A percentile compares a stretch with the other conserved stretches of the same genome.
These are phyloP conservation scores for Monopterus albus DNA, from an alignment of 2,113 vertebrate species.

Conservation along the genomic window DNA sequence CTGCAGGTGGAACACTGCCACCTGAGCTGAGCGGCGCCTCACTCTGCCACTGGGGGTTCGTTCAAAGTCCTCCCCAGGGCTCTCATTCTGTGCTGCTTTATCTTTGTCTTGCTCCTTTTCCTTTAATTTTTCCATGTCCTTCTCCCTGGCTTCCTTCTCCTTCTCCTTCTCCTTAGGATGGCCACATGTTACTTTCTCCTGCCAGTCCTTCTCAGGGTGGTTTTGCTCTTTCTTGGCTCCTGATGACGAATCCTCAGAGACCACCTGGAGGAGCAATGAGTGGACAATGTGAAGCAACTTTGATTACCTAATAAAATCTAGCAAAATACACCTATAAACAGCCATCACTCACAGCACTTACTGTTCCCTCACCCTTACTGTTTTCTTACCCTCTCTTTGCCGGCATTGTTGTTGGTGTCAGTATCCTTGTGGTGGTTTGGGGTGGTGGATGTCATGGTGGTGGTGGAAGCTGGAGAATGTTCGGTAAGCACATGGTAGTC, in stretches of 20 bases:
- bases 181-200: constrained; percentile 34
- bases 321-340: not conserved
- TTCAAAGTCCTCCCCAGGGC: constrained; percentile 87
- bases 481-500: constrained; percentile 94
- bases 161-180: constrained; percentile 59
- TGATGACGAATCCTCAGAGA: constrained; percentile 54
- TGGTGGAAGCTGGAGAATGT: constrained; percentile 72
- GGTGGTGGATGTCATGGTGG: constrained; percentile 27
- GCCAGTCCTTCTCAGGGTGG: constrained; percentile 65
- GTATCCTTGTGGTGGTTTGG: constrained; percentile 58
- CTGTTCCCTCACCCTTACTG: not conserved
- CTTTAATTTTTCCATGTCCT: constrained; percentile 52
- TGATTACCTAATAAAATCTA: not conserved
- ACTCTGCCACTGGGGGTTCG: constrained; percentile 94
- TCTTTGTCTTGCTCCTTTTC: constrained; percentile 73
- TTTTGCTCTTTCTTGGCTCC: constrained; percentile 62
- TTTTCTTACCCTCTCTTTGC: constrained; percentile 70
- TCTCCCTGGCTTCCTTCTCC: constrained; percentile 61
- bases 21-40: constrained; percentile 93
- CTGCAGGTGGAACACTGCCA: constrained; percentile 96
- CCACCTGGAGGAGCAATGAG: constrained; percentile 52
- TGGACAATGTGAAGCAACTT: constrained; percentile 17
- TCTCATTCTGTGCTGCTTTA: constrained; percentile 69
- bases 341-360: not conserved
- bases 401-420: constrained; percentile 77